Evolutionary conservation across 1,140 invertebrate genomes (phyloP).

Genomic region (Holotrichia oblita): DNA sequence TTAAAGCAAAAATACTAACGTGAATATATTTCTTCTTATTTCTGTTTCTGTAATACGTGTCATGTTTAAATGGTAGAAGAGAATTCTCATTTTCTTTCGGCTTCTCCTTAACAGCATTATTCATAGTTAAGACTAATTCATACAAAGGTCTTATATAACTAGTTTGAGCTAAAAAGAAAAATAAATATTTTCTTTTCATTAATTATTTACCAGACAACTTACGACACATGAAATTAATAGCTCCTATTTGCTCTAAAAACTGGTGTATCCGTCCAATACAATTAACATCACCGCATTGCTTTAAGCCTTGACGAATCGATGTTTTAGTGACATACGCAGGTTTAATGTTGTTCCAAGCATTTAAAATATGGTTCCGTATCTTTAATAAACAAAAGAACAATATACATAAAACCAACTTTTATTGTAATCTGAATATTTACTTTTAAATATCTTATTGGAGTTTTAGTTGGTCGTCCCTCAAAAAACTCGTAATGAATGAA

Average conservation of each 20-base stretch:
- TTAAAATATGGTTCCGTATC: conserved; percentile 71
- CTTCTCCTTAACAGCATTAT: conserved; percentile 32
- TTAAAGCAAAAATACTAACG: too few species aligned
- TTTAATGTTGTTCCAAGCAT: conserved; percentile 65
- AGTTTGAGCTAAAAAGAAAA: conserved; percentile 58
- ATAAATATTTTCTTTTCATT: conserved; percentile 29
- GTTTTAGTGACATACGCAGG: conserved; percentile 72
- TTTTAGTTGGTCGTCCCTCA: conserved; percentile 67
- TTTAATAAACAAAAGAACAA: conserved; percentile 49
- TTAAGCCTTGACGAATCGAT: conserved; percentile 66
- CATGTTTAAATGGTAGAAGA: neutral
- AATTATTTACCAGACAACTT: conserved; percentile 48
- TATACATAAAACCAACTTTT: too few species aligned
- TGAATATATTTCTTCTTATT: conserved; percentile 56
- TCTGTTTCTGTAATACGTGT: conserved; percentile 42
- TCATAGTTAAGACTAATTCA: conserved; percentile 50
- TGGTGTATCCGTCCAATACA: conserved; percentile 70
- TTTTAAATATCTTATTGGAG: conserved; percentile 68
- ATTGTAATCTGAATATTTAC: conserved; percentile 50
- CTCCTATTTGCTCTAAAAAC: conserved; percentile 71
- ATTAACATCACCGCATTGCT: conserved; percentile 73
- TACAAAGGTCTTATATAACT: conserved; percentile 59
- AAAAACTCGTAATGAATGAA: conserved; percentile 69
- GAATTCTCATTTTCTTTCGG: conserved; percentile 43
- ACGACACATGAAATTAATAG: conserved; percentile 74